These are phyloP conservation scores for Drosophila incognita DNA, from an alignment of 2,888 invertebrate species.

Conservation along the genomic window DNA sequence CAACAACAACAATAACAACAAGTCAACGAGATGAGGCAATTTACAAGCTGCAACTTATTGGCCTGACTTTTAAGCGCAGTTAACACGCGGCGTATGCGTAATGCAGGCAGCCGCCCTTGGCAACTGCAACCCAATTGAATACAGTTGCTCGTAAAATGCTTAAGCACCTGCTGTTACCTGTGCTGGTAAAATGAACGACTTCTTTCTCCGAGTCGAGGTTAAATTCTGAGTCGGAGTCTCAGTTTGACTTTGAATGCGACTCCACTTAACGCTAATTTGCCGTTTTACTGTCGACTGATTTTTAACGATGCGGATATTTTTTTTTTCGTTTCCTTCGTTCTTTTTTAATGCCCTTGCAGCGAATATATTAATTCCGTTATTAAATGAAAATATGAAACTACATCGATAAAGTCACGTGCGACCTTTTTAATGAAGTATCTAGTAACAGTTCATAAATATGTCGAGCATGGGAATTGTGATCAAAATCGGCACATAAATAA, in stretches of 20 bases:
- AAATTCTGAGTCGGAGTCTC: constrained; percentile 7
- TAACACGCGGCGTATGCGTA: constrained; percentile 78
- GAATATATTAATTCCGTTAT: background rate
- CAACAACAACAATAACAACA: constrained; percentile 35
- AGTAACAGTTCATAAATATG: background rate
- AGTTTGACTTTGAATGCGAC: constrained; percentile 37
- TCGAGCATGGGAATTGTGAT: background rate
- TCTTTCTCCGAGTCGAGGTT: constrained; percentile 1
- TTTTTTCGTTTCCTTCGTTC: background rate
- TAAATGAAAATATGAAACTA: background rate
- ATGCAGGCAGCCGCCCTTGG: constrained; percentile 49
- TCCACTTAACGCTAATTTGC: constrained; percentile 77
- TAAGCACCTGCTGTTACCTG: constrained; percentile 67
- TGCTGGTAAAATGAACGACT: constrained; percentile 35
- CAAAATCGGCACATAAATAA: background rate
- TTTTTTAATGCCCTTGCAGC: constrained; percentile 13
- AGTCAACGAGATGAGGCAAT: constrained; percentile 61
- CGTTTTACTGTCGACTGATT: constrained; percentile 74
- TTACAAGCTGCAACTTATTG: constrained; percentile 72
- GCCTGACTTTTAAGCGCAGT: constrained; percentile 78
- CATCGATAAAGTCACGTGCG: constrained; percentile 1
- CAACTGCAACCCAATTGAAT: constrained; percentile 71
- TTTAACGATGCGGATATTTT: constrained; percentile 36
- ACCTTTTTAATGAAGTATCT: background rate
- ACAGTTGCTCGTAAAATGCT: constrained; percentile 79